Percentiles rank a stretch among this genome's conserved stretches.
These are phyloP conservation scores for Tolmerus cingulatus DNA, from an alignment of 2,888 invertebrate genomes.

Conservation along the genomic window DNA sequence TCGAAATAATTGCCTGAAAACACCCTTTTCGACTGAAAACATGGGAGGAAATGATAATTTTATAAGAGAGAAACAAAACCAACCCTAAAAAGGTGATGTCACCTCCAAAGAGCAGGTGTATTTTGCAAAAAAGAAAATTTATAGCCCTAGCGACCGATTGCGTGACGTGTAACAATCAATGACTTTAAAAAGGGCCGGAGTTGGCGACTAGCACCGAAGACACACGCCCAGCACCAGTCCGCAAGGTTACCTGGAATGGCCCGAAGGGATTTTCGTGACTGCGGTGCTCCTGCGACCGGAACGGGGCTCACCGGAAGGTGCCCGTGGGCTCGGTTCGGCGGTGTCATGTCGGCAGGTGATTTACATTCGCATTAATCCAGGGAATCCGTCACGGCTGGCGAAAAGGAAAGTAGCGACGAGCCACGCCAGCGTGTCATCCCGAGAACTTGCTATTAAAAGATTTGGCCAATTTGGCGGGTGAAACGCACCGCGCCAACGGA, in stretches of 20 bases:
- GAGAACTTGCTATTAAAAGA: neutral
- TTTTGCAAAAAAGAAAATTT: neutral
- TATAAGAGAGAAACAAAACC: neutral
- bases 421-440: neutral
- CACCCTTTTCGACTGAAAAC: neutral
- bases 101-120: neutral
- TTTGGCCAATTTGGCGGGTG: neutral
- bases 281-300: neutral
- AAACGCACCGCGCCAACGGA: neutral
- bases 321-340: conserved; percentile 1
- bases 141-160: neutral
- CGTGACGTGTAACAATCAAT: neutral
- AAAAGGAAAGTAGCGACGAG: neutral
- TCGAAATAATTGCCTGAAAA: neutral
- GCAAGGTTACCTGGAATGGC: neutral
- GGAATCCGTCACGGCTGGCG: neutral
- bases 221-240: neutral
- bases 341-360: conserved; percentile 25
- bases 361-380: conserved; percentile 18
- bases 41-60: neutral
- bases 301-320: conserved; percentile 4
- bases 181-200: neutral
- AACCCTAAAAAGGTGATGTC: neutral
- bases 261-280: conserved; percentile 10
- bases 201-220: neutral